Conservation (phyloP, 1,140 invertebrate species). For the Solenopsis invicta region DNA sequence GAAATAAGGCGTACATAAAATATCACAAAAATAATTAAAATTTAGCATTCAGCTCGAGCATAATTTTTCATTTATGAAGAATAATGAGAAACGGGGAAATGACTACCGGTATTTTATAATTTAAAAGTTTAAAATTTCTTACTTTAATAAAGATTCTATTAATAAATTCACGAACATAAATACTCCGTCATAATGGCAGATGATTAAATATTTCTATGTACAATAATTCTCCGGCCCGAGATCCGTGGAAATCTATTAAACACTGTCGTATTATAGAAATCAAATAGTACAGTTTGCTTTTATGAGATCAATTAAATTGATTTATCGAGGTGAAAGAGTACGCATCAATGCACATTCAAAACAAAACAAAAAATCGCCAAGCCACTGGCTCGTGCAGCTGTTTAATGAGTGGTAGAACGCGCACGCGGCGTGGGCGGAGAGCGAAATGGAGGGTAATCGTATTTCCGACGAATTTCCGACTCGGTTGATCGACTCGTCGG, state of each 20-base stretch:
- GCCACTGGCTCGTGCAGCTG: background rate
- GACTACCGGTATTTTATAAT: background rate
- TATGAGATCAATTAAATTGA: background rate
- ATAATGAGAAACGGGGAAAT: too few species aligned
- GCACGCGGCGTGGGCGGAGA: background rate
- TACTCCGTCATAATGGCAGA: background rate
- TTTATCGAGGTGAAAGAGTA: background rate
- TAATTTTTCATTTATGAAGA: too few species aligned
- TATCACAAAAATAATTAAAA: too few species aligned
- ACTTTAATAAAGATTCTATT: background rate
- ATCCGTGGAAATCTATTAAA: background rate
- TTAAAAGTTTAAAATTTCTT: background rate
- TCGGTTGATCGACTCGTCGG: conserved; percentile 54
- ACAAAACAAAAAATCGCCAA: background rate
- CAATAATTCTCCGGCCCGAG: background rate
- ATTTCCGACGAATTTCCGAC: conserved; percentile 73
- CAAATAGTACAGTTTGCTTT: background rate
- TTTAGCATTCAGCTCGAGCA: too few species aligned
- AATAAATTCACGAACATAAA: background rate
- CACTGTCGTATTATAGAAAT: background rate
- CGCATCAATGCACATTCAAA: background rate
- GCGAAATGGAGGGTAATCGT: conserved; percentile 67
- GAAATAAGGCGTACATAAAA: too few species aligned
- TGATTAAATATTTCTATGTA: background rate
- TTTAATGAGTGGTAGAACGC: background rate